These are phyloP conservation scores for Acromyrmex echinatior DNA, from an alignment of 1,140 invertebrate genomes.

Conservation along the genomic window DNA sequence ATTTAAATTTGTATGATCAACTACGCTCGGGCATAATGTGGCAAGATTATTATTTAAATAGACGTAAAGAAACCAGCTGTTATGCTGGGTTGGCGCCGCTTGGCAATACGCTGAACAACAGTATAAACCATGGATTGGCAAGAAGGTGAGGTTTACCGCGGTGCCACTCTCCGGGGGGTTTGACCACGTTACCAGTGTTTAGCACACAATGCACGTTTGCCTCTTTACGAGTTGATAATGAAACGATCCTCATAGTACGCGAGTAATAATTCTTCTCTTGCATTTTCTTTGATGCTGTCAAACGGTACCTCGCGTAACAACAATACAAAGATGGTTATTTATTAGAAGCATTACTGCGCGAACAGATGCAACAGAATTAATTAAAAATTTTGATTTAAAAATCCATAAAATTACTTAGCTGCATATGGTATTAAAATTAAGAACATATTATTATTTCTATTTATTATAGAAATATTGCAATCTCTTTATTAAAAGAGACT, in stretches of 20 bases:
- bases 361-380: not conserved
- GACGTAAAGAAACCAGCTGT: constrained; percentile 33
- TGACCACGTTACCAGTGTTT: constrained; percentile 63
- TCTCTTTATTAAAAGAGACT: not conserved
- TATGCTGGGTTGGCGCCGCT: constrained; percentile 58
- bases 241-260: constrained; percentile 71
- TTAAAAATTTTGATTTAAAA: constrained; percentile 9
- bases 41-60: constrained; percentile 30
- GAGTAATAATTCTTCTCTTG: constrained; percentile 64
- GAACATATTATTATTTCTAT: not conserved
- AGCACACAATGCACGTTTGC: constrained; percentile 74
- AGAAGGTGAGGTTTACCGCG: constrained; percentile 17
- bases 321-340: not conserved
- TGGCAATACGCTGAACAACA: constrained; percentile 32
- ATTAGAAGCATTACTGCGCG: not conserved
- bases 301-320: constrained; percentile 7
- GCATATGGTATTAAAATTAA: constrained; percentile 5
- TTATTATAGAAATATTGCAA: not conserved
- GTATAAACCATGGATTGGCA: constrained; percentile 38
- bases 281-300: constrained; percentile 35
- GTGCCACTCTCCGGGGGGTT: constrained; percentile 56
- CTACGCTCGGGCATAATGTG: constrained; percentile 12
- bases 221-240: constrained; percentile 70
- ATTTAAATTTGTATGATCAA: not conserved
- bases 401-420: not conserved